phyloP scores from a whole-genome alignment of 2,797 vertebrate genomes.

The Siniperca undulata region DNA sequence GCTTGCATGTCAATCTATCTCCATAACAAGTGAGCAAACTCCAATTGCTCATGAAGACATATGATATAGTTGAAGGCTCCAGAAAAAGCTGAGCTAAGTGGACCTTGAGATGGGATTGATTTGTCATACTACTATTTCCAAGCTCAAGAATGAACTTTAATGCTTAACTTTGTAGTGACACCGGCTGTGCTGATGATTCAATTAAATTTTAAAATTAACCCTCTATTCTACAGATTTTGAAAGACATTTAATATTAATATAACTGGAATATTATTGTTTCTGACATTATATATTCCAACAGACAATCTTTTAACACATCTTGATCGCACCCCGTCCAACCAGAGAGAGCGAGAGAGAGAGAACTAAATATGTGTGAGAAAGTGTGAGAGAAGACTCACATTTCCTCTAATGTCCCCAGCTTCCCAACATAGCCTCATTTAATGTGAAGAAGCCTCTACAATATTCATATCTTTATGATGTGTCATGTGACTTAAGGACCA shows the following conservation, averaged over 20 bases:
- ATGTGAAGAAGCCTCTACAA: constrained; percentile 47
- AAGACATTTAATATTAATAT: background rate
- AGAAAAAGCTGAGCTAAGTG: background rate
- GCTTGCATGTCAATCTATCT: background rate
- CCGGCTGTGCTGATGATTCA: background rate
- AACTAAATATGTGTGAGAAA: background rate
- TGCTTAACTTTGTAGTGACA: background rate
- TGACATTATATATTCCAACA: background rate
- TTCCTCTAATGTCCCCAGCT: constrained; percentile 26
- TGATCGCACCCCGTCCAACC: background rate
- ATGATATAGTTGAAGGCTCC: background rate
- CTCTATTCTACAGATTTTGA: background rate
- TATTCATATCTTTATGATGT: constrained; percentile 41
- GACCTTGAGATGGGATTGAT: background rate
- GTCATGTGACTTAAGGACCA: constrained; percentile 38
- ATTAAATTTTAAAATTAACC: background rate
- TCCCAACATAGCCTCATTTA: constrained; percentile 25
- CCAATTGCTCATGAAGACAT: too few species aligned
- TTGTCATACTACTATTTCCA: constrained; percentile 5
- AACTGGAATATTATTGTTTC: background rate
- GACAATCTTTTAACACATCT: constrained; percentile 13
- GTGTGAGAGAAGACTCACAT: background rate
- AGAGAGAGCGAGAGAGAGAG: background rate
- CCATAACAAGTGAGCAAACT: too few species aligned
- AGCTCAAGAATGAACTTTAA: background rate